Conservation (phyloP, 1,140 invertebrate species). For the Chionoecetes opilio region DNA sequence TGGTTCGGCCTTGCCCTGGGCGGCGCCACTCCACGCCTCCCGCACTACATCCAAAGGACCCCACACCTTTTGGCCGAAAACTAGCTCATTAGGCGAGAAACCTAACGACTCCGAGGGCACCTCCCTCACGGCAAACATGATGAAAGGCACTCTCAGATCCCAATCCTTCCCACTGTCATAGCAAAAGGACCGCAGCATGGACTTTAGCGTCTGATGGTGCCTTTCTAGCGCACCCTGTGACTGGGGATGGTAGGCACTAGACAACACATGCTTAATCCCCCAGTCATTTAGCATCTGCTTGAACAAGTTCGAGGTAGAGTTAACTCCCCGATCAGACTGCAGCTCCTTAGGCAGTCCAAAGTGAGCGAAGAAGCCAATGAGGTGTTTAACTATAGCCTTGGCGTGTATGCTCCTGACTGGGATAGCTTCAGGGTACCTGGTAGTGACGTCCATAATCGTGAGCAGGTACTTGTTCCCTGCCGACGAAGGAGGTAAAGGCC, state of each 20-base stretch:
- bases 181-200: constrained; percentile 34
- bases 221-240: constrained; percentile 27
- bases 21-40: no score
- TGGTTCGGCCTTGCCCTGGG: no score
- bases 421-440: constrained; percentile 40
- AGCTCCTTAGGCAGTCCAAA: constrained; percentile 34
- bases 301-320: constrained; percentile 28
- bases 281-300: background rate
- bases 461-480: background rate
- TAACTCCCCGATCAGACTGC: constrained; percentile 44
- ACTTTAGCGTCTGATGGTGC: constrained; percentile 35
- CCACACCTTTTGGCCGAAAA: no score
- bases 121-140: no score
- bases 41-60: no score
- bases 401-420: background rate
- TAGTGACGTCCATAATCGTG: background rate
- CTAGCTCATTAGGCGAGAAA: no score
- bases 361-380: background rate
- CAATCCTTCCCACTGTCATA: background rate
- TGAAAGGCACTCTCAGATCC: no score
- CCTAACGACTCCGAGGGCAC: no score
- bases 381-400: background rate
- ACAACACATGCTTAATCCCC: background rate
- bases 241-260: constrained; percentile 36
- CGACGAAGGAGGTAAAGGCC: background rate